Percentiles rank a stretch among this genome's conserved stretches.
Evolutionary conservation across 2,888 invertebrate genomes (phyloP).

Genomic region (Automeris io): DNA sequence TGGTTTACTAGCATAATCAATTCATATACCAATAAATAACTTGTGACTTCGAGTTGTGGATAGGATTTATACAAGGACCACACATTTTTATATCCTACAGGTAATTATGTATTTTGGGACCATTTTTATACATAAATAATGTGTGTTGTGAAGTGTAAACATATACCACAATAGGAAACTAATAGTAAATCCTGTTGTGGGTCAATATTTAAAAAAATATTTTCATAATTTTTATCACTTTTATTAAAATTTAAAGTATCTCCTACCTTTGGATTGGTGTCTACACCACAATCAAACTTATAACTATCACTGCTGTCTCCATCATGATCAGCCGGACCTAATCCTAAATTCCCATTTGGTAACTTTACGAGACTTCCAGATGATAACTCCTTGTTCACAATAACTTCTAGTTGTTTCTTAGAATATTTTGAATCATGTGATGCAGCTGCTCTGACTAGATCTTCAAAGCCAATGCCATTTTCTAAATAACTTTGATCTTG

Average conservation of each 20-base stretch:
- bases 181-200: too few species aligned
- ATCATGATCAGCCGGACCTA: slow-evolving; percentile 79
- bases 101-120: too few species aligned
- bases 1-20: slow-evolving; percentile 2
- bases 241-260: not conserved
- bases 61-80: too few species aligned
- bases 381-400: slow-evolving; percentile 82
- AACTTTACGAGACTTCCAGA: slow-evolving; percentile 81
- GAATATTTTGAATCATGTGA: slow-evolving; percentile 81
- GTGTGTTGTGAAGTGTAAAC: too few species aligned
- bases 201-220: too few species aligned
- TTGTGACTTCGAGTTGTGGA: not conserved
- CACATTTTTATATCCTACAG: too few species aligned
- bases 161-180: too few species aligned
- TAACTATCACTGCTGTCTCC: slow-evolving; percentile 73
- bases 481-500: slow-evolving; percentile 84
- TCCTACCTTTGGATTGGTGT: slow-evolving; percentile 61
- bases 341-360: slow-evolving; percentile 81
- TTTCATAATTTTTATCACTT: slow-evolving; percentile 1
- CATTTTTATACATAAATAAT: too few species aligned
- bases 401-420: slow-evolving; percentile 79
- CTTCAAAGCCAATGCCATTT: slow-evolving; percentile 82
- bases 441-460: slow-evolving; percentile 80
- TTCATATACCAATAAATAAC: slow-evolving; percentile 7
- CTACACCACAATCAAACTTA: slow-evolving; percentile 61